Base-by-base conservation (phyloP, 2,888 invertebrate species). In the Campoletis raptor region DNA sequence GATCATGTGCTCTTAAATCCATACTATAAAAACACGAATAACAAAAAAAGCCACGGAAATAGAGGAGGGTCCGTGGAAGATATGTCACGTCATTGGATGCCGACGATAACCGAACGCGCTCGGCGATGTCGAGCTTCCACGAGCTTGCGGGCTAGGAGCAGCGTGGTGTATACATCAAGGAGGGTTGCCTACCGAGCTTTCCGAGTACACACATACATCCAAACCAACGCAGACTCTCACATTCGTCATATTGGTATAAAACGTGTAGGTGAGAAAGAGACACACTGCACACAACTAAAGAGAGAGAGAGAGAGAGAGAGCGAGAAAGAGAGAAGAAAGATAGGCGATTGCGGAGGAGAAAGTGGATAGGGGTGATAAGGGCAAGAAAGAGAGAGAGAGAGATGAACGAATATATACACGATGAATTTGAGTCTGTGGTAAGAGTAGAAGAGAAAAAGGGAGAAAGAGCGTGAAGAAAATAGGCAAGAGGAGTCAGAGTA, bases 41-140 rank as follows among this genome's bases (percentile, higher is more conserved):
- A 40, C 30, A 8, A 69, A 37, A 64, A 21, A 77, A 73, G 36
- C 67, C 30, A 54, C n/a, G 21, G 1, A 24, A 36, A 72, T 42
- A 10, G 45, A 30, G 54, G 78, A 61, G 82, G 87, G 87, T 84
- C 87, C 86, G 79, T 42, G 54, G n/a, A 70, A 61, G 72, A 52
- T 40, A 69, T 80, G 87, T 86, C 87, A 88, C 87, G 82, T 84
- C 82, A 80, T 86, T 88, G 87, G 81, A 69, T 24, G 77, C 84
- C 87, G 86, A 86, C 61, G 87, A 80, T 77, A 82, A 84, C 87
- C 87, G 87, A 87, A 18, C 79, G 72, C 42, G 81, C 81, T 84
- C 81, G 86, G 69, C 86, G 86, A 81, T 69, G 84, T 81, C 83
- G 87, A 88, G 86, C 81, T 86, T 87, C 81, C 81, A 76, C 87